Evolutionary conservation across 2,888 invertebrate genomes (phyloP).

Genomic region (Meteorus cinctellus): DNA sequence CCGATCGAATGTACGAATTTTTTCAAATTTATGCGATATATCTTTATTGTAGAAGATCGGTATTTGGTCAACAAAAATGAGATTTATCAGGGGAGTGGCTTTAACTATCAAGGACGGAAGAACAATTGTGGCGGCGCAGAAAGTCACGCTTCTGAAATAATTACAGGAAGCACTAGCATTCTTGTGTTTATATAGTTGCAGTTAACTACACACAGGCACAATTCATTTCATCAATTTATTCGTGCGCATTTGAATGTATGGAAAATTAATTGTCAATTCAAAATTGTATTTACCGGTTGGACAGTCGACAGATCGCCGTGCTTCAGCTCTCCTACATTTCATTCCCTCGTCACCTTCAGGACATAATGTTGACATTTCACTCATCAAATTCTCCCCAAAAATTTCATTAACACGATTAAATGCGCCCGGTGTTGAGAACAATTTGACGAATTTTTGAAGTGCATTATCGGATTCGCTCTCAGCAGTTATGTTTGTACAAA

Average conservation of each 20-base stretch:
- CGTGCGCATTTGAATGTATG: background rate
- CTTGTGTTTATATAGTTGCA: slow-evolving; percentile 35
- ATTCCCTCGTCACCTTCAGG: slow-evolving; percentile 71
- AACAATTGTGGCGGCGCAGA: slow-evolving; percentile 51
- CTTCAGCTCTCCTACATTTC: slow-evolving; percentile 71
- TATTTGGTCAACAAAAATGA: slow-evolving; percentile 40
- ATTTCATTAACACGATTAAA: slow-evolving; percentile 69
- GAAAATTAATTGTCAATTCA: slow-evolving; percentile 4
- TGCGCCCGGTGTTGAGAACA: slow-evolving; percentile 71
- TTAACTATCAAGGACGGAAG: slow-evolving; percentile 54
- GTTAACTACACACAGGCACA: background rate
- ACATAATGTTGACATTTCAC: slow-evolving; percentile 64
- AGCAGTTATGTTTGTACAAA: background rate
- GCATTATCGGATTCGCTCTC: slow-evolving; percentile 56
- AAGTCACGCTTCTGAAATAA: slow-evolving; percentile 52
- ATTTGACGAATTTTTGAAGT: slow-evolving; percentile 69
- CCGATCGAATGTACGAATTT: slow-evolving; percentile 12
- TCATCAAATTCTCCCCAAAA: slow-evolving; percentile 66
- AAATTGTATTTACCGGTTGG: slow-evolving; percentile 66
- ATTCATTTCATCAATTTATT: slow-evolving; percentile 20
- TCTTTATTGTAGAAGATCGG: slow-evolving; percentile 5
- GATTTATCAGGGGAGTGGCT: slow-evolving; percentile 52
- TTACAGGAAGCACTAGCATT: slow-evolving; percentile 48
- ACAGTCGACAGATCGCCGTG: slow-evolving; percentile 71
- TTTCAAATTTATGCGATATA: background rate